Conservation (phyloP, 2,113 vertebrate genomes). For the Vidua chalybeata region DNA sequence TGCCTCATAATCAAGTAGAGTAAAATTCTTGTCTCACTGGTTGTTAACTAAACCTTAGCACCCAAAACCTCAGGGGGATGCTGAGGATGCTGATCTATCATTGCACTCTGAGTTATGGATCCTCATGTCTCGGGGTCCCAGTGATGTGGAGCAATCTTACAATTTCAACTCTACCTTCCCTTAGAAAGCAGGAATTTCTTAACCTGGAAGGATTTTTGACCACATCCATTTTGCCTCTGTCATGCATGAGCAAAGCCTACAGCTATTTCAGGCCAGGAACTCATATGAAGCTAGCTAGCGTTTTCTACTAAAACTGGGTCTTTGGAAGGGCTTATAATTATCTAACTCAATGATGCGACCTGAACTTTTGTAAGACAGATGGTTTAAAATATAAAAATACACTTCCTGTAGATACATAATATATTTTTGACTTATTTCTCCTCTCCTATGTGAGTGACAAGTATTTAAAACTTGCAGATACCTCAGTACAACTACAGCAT, state of each 20-base stretch:
- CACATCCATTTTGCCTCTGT: not conserved
- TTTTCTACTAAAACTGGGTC: slow-evolving; percentile 59
- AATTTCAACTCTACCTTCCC: not conserved
- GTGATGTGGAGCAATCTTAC: not conserved
- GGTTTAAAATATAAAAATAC: slow-evolving; percentile 64
- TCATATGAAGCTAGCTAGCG: slow-evolving; percentile 37
- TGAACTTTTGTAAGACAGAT: slow-evolving; percentile 64
- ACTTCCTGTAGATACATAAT: slow-evolving; percentile 46
- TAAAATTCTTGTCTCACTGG: not conserved
- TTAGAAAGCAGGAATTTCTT: not conserved
- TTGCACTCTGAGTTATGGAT: not conserved
- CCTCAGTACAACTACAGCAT: not conserved
- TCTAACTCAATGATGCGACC: slow-evolving; percentile 63
- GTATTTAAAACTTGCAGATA: slow-evolving; percentile 22
- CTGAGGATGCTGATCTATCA: not conserved
- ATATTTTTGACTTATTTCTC: slow-evolving; percentile 66
- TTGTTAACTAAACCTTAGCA: not conserved
- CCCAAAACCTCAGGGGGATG: not conserved
- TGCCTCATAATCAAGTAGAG: not conserved
- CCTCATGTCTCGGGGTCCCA: not conserved
- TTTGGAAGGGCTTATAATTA: slow-evolving; percentile 63
- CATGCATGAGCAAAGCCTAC: not conserved
- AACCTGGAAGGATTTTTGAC: not conserved
- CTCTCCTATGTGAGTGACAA: slow-evolving; percentile 33
- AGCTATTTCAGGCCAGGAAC: slow-evolving; percentile 43